Conservation (phyloP, 2,113 vertebrate genomes). For the Python bivittatus region DNA sequence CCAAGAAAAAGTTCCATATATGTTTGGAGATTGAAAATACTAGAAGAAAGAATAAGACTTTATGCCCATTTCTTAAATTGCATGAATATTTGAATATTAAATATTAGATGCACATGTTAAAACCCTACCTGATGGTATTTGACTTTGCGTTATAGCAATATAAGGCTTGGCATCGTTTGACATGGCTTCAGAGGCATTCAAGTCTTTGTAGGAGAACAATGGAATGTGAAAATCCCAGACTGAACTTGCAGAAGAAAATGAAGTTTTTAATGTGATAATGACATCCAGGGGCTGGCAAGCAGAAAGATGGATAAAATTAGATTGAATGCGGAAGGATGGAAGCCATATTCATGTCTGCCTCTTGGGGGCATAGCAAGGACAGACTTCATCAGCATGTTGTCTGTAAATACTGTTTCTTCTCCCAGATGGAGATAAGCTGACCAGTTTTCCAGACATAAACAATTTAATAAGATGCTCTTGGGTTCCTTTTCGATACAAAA, state of each 20-base stretch:
- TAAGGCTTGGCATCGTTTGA: not conserved
- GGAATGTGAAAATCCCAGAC: slow-evolving; percentile 9
- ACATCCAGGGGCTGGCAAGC: slow-evolving; percentile 20
- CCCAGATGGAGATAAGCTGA: slow-evolving; percentile 13
- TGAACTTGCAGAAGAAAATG: slow-evolving; percentile 4
- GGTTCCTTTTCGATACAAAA: slow-evolving; percentile 10
- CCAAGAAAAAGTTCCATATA: not conserved
- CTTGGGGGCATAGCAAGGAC: slow-evolving; percentile 6
- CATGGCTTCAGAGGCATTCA: not conserved
- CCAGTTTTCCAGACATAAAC: slow-evolving; percentile 22
- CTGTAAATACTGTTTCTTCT: slow-evolving; percentile 9
- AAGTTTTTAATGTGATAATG: slow-evolving; percentile 14
- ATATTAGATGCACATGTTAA: not conserved
- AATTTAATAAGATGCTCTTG: slow-evolving; percentile 14
- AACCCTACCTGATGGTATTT: not conserved
- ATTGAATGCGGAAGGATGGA: slow-evolving; percentile 10
- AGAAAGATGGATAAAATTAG: slow-evolving; percentile 4
- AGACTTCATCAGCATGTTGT: slow-evolving; percentile 6
- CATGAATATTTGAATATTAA: not conserved
- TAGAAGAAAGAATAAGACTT: not conserved
- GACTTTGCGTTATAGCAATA: not conserved
- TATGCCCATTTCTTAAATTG: not conserved
- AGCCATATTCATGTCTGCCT: not conserved
- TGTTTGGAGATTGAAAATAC: not conserved
- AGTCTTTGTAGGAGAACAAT: not conserved